Evolutionary conservation across 2,888 invertebrate species (phyloP).

Genomic region (Drosophila suboccidentalis): DNA sequence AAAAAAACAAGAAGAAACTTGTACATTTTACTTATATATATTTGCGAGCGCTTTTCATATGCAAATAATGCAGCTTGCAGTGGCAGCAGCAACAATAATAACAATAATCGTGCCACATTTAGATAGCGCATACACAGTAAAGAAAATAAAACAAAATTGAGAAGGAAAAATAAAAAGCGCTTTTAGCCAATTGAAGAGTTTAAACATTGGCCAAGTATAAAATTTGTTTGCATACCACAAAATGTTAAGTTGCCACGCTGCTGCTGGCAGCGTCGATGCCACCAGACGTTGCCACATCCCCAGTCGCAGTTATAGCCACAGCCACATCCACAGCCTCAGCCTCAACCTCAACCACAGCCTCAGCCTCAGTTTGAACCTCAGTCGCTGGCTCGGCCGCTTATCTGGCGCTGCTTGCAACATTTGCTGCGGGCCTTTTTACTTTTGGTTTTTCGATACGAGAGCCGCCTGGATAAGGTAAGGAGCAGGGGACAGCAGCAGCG

Average conservation of each 20-base stretch:
- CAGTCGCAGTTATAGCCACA: conserved; percentile 22
- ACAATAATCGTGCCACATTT: conserved; percentile 82
- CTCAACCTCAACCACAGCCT: background rate
- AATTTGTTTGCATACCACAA: conserved; percentile 76
- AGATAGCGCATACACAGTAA: conserved; percentile 65
- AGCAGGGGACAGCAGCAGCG: conserved; percentile 9
- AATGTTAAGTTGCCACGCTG: conserved; percentile 66
- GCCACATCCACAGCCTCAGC: conserved; percentile 4
- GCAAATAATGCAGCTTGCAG: conserved; percentile 61
- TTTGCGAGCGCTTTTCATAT: conserved; percentile 54
- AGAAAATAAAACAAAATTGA: background rate
- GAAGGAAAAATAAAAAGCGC: conserved; percentile 58
- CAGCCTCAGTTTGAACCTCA: conserved; percentile 49
- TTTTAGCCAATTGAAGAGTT: conserved; percentile 82
- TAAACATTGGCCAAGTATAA: conserved; percentile 82
- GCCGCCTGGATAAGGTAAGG: conserved; percentile 57
- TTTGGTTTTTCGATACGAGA: conserved; percentile 78
- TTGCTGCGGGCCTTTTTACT: conserved; percentile 77
- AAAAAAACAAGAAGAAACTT: conserved; percentile 13
- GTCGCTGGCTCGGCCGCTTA: conserved; percentile 70
- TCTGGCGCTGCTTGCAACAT: conserved; percentile 81
- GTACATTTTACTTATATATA: conserved; percentile 23
- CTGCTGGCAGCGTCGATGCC: conserved; percentile 45
- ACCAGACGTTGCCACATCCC: conserved; percentile 38
- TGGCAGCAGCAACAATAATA: conserved; percentile 66